A percentile compares a stretch with the other conserved stretches of the same genome.
These are phyloP conservation scores for Camponotus pennsylvanicus DNA, from an alignment of 1,140 invertebrate species.

Conservation along the genomic window DNA sequence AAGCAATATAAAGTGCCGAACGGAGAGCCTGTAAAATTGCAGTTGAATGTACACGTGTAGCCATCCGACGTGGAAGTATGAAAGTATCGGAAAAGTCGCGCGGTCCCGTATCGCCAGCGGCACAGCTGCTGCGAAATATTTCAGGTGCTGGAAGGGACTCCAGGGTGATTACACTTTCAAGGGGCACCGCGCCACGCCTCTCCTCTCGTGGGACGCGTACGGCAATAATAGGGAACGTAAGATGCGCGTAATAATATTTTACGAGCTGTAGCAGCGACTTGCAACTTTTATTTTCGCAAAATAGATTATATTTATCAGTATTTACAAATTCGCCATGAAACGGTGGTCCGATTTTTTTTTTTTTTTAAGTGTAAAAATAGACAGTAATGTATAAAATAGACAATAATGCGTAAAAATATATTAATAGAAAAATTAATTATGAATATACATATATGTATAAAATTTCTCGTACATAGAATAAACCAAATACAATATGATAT, in stretches of 20 bases:
- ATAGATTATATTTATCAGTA: constrained; percentile 51
- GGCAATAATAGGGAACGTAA: constrained; percentile 59
- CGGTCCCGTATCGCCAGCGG: constrained; percentile 48
- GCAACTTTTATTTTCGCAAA: constrained; percentile 40
- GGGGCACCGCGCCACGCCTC: constrained; percentile 31
- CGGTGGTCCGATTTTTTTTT: background rate
- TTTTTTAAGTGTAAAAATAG: background rate
- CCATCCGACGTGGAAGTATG: constrained; percentile 58
- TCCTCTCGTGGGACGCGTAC: constrained; percentile 38
- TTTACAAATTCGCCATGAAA: constrained; percentile 25
- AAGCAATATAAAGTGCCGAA: constrained; percentile 64
- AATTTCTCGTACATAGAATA: background rate
- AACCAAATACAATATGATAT: background rate
- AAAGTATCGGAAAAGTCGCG: constrained; percentile 62
- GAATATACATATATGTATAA: background rate
- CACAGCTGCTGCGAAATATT: constrained; percentile 60
- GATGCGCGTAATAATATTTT: constrained; percentile 63
- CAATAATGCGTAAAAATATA: background rate
- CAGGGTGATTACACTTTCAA: constrained; percentile 58
- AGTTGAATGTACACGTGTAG: constrained; percentile 63
- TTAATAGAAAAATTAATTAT: too few species aligned
- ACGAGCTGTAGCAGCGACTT: constrained; percentile 42
- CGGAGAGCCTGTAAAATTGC: constrained; percentile 62
- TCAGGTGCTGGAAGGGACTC: constrained; percentile 34
- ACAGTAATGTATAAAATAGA: background rate